Base-by-base conservation (phyloP, 1,140 invertebrate genomes). In the Drosophila sechellia region DNA sequence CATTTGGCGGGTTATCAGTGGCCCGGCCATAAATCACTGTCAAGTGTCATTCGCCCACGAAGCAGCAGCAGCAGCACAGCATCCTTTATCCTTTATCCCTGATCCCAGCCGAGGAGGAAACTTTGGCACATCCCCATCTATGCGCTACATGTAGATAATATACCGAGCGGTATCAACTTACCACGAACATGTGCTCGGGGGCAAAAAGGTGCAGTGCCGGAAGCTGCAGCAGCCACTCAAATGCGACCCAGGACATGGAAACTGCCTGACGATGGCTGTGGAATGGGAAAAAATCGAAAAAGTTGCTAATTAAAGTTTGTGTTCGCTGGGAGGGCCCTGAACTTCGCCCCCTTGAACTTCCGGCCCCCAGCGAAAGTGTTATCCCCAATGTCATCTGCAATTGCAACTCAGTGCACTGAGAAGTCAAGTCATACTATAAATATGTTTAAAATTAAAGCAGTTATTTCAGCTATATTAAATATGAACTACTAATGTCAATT, bases 1-100 rank as follows among this genome's bases (percentile, higher is more conserved):
- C 56, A 64, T 81, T 89, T 70, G 71, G 68, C 77, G 65, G 79
- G 85, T 80, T 89, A 89, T 89, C 80, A 89, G 84, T 90, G 77
- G 69, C 79, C 81, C 69, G 78, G 57, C 75, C 80, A 91, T 91
- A 91, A 91, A 91, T 91, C 90, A 91, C 90, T 91, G 90, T 91
- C 90, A 91, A 91, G 89, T 89, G 90, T 91, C 90, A 91, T 90
- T 91, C 83, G 90, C 90, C 53, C 73, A 66, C 58, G 55, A 63
- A 77, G 61, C 59, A 56, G 60, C 31, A 17, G 17, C 17, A 70
- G 53, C 42, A 55, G 39, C 39, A 17, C 37, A 10, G 37, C 13
- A 15, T 15, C 35, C 20, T 59, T 61, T 66, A 83, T 87, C 70
- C 79, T 87, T 83, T 87, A 83, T 79, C 72, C 79, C 65, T 71